Percentiles rank a stretch among this genome's conserved stretches.
These are phyloP conservation scores for Oreochromis niloticus DNA, from an alignment of 2,113 vertebrate species.

Conservation along the genomic window DNA sequence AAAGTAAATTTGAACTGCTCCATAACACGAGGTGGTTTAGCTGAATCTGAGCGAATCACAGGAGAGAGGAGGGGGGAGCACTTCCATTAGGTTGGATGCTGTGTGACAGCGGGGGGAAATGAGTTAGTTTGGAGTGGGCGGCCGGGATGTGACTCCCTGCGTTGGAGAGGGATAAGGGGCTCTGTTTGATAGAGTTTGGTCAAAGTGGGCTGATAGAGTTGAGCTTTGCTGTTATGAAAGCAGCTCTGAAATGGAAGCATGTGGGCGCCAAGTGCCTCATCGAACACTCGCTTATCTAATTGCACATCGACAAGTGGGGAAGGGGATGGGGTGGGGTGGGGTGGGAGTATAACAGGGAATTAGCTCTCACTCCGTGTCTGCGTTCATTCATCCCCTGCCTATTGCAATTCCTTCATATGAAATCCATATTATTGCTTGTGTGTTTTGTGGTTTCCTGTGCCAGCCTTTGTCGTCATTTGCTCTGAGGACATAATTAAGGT, in stretches of 20 bases:
- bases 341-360: not conserved
- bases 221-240: conserved; percentile 41
- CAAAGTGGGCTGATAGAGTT: conserved; percentile 27
- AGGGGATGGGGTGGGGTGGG: not conserved
- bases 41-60: not conserved
- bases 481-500: conserved; percentile 14
- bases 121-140: conserved; percentile 6
- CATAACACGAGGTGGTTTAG: not conserved
- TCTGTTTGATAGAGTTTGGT: conserved; percentile 28
- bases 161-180: conserved; percentile 6
- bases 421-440: conserved; percentile 39
- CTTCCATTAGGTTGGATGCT: conserved; percentile 22
- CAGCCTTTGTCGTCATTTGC: not conserved
- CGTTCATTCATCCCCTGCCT: not conserved
- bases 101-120: not conserved
- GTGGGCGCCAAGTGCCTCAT: conserved; percentile 59
- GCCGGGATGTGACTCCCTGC: conserved; percentile 12
- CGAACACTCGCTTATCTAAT: conserved; percentile 52
- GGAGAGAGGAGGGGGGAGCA: not conserved
- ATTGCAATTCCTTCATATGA: conserved; percentile 16
- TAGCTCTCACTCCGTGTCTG: not conserved
- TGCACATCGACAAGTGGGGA: conserved; percentile 28
- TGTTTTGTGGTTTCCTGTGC: conserved; percentile 6
- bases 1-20: not conserved
- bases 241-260: conserved; percentile 52